A percentile compares a stretch with the other conserved stretches of the same genome.
Conservation (phyloP, 2,113 vertebrate genomes). For the Arvicanthis niloticus region DNA sequence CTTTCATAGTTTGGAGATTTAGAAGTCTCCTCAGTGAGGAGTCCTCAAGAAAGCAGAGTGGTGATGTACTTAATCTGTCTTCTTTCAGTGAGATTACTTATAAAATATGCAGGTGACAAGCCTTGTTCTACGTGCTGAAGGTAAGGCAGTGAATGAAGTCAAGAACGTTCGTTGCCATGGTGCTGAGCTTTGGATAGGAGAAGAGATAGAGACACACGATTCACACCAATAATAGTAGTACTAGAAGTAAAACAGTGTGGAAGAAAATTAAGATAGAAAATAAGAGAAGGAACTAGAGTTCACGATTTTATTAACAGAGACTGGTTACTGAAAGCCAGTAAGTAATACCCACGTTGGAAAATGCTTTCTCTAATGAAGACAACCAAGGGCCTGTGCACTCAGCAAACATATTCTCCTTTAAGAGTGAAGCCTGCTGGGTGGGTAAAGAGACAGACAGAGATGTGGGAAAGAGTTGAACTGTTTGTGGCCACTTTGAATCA, state of each 20-base stretch:
- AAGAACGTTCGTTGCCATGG: neutral
- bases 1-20: neutral
- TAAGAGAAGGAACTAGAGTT: neutral
- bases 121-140: neutral
- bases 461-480: neutral
- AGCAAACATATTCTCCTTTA: neutral
- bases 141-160: neutral
- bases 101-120: neutral
- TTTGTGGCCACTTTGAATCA: neutral
- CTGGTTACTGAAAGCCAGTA: neutral
- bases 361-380: neutral
- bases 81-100: neutral
- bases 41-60: neutral
- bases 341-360: neutral
- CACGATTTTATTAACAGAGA: neutral
- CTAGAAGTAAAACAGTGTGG: neutral
- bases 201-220: neutral
- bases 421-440: neutral
- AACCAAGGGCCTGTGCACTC: too few species aligned
- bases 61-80: neutral
- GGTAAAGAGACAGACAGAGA: neutral
- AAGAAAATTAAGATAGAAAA: conserved; percentile 8
- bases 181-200: neutral
- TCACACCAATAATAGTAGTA: neutral
- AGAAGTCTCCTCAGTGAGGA: neutral